Conservation (phyloP, 2,888 invertebrate genomes). For the Poecilobothrus nobilitatus region DNA sequence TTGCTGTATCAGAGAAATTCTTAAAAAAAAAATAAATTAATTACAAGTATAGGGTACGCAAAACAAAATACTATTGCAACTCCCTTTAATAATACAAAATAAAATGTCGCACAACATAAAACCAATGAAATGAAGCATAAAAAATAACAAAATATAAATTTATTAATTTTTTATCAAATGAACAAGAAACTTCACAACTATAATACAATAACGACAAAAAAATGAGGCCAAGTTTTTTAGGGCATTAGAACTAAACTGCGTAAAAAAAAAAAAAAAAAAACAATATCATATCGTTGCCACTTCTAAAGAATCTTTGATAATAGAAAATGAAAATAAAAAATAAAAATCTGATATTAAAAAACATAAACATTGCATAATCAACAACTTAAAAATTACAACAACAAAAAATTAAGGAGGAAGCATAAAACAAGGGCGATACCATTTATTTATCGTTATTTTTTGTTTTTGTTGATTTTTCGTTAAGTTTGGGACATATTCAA, state of each 20-base stretch:
- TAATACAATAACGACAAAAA: neutral
- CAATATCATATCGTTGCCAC: too few relatives aligned
- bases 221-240: neutral
- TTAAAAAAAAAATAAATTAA: too few relatives aligned
- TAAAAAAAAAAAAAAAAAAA: neutral
- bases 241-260: slow-evolving; percentile 3
- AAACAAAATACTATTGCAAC: too few relatives aligned
- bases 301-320: too few relatives aligned
- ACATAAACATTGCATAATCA: neutral
- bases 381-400: neutral
- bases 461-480: too few relatives aligned
- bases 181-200: neutral
- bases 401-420: neutral
- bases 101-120: neutral
- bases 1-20: too few relatives aligned
- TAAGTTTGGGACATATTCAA: neutral
- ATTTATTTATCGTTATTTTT: too few relatives aligned
- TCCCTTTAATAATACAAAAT: too few relatives aligned
- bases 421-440: neutral
- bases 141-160: neutral
- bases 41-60: too few relatives aligned
- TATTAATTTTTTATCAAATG: neutral
- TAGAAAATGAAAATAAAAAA: neutral
- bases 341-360: neutral
- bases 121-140: neutral